Percentiles rank a stretch among this genome's conserved stretches.
phyloP scores from a whole-genome alignment of 2,113 vertebrate genomes.

The Falco punctatus region DNA sequence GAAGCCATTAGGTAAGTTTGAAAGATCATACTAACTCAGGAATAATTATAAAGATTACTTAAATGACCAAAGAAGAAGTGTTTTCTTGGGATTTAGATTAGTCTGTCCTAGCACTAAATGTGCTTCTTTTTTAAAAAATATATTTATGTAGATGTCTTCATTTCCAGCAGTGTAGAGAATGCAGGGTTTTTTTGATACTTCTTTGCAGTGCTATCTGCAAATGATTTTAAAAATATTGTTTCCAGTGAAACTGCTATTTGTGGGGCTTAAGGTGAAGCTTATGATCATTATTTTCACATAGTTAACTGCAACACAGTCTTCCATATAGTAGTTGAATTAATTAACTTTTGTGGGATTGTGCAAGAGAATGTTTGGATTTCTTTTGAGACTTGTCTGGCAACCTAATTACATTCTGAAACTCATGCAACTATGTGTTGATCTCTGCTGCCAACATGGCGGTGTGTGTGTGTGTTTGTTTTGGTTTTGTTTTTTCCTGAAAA shows the following conservation, averaged over 20 bases:
- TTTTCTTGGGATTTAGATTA: not conserved
- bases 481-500: not conserved
- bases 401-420: conserved; percentile 22
- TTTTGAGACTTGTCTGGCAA: conserved; percentile 40
- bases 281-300: not conserved
- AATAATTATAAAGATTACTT: not conserved
- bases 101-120: not conserved
- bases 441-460: not conserved
- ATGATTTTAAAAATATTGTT: not conserved
- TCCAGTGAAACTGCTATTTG: not conserved
- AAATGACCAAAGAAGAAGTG: not conserved
- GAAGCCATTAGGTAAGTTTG: conserved; percentile 94
- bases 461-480: not conserved
- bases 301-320: not conserved
- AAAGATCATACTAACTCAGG: not conserved
- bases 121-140: not conserved
- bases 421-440: not conserved
- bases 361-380: conserved; percentile 36
- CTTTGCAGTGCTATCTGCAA: not conserved
- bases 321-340: not conserved
- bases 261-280: not conserved
- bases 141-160: not conserved
- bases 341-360: conserved; percentile 2
- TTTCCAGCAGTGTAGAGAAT: not conserved
- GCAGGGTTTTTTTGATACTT: not conserved